Evolutionary conservation across 2,797 vertebrate species (phyloP), one percentile per base, ranked within the genome.

Genomic region (Pantherophis alleghaniensis): DNA sequence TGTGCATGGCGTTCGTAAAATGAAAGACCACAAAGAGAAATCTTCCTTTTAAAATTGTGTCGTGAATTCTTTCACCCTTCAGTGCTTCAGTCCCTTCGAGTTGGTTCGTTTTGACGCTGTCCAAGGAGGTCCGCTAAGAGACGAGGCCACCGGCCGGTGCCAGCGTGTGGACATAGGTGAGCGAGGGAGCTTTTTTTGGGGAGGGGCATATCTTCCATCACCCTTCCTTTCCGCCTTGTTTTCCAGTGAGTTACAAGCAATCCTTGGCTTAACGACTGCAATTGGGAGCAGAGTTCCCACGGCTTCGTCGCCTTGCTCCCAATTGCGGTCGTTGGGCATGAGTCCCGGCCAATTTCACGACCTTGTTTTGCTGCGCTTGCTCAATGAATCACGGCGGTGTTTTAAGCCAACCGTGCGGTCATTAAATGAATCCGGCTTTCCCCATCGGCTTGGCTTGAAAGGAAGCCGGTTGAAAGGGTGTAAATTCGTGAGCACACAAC

Each of bases 61-160:
- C 16, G 0, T 55, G 3, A 13, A 7, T 60, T 5, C 37, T 12
- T 10, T 47, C 0, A 0, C 5, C 55, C 2, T n/a, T 42, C 57
- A 99, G 99, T 97, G 96, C 24, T 96, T 97, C 92, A 97, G 98
- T 90, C 97, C 98, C 26, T 99, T 99, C 59, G 98, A 99, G 94
- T 96, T 99, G 93, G 92, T 99, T 89, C 97, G 97, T 42, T 99
- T 97, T 63, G 98, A 99, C n/a, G 97, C 98, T 3, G 94, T 95
- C n/a, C 96, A 97, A 10, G 98, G 97, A 0, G 97, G 97, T 0
- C 98, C 98, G 0, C 22, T 98, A 24, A 97, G 98, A 93, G 96
- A 98, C 0, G 1, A 92, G 12, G 42, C 79, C 18, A 20, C 57
- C 6, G 98, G 99, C 7, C 97, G 95, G 94, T 99, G 98, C 94